Evolutionary conservation across 2,113 vertebrate species (phyloP), one percentile per base, ranked within the genome.

Genomic region (Ageneiosus marmoratus): DNA sequence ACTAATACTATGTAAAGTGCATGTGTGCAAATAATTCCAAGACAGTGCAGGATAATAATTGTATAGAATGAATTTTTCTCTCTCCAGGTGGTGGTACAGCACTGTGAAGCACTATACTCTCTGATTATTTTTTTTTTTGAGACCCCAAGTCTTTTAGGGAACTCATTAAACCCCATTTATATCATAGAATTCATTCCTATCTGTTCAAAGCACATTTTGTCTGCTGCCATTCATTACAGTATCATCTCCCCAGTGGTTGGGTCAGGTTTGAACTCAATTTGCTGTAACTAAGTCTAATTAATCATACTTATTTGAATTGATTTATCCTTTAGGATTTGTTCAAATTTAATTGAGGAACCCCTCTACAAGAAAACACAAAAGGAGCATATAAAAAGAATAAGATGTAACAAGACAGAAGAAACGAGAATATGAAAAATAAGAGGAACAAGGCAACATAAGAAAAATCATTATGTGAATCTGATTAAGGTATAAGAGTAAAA

Each of bases 221-320:
- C 56, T 60, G 37, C 13, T 62, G 56, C 34, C 76, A 60, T 3
- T 78, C 55, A 60, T 78, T 27, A 60, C 10, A 62, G 53, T 9
- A 60, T 78, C 15, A 7, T 55, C 44, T 77, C 32, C 46, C 22
- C 55, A 58, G 60, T 18, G 76, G 55, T 58, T 12, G 32, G 22
- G 22, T 44, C 20, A 18, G 7, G 27, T 18, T 74, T 75, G 27
- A 53, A 75, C 73, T 75, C 73, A 75, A 75, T 75, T 75, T 80
- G 44, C 78, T 80, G 60, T 67, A 51, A 53, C 27, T 62, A 51
- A 32, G 20, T 53, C 62, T 80, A 67, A 80, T 80, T 80, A 80
- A 80, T 80, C 78, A 34, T 29, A 53, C 78, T 69, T 79, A 50
- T 65, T 63, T 65, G 6, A 80, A 80, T 27, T 78, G 76, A 78